Evolutionary conservation across 2,888 invertebrate species (phyloP).

Genomic region (Steinernema scapterisci): DNA sequence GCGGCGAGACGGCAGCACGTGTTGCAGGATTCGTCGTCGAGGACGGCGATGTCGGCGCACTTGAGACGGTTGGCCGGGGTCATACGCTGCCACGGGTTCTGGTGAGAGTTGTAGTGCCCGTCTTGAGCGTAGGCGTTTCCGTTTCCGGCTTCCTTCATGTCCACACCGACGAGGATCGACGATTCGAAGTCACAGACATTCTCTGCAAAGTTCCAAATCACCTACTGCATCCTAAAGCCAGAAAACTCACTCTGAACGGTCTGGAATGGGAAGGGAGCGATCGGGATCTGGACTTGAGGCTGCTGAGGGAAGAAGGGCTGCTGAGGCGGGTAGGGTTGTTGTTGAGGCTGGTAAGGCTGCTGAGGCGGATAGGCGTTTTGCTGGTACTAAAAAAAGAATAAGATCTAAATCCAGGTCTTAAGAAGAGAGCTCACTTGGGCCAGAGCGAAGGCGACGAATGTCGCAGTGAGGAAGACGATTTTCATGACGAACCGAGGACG

Average conservation of each 20-base stretch:
- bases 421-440: neutral
- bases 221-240: neutral
- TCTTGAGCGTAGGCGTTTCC: neutral
- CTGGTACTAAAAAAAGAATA: neutral
- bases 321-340: neutral
- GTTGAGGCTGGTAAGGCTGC: neutral
- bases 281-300: neutral
- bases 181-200: conserved; percentile 51
- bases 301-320: neutral
- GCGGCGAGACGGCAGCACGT: conserved; percentile 48
- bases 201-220: conserved; percentile 36
- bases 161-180: conserved; percentile 41
- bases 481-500: conserved; percentile 8
- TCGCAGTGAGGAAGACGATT: neutral
- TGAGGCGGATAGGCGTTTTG: neutral
- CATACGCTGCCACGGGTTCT: neutral
- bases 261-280: neutral
- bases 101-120: neutral
- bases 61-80: conserved; percentile 43
- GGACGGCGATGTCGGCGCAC: conserved; percentile 45
- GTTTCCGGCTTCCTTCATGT: neutral
- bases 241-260: neutral
- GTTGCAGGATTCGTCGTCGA: conserved; percentile 41
- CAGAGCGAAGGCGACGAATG: neutral
- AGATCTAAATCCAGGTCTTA: neutral